Evolutionary conservation across 2,888 invertebrate species (phyloP), one percentile per base, ranked within the genome.

Genomic region (Agrotis clavis): DNA sequence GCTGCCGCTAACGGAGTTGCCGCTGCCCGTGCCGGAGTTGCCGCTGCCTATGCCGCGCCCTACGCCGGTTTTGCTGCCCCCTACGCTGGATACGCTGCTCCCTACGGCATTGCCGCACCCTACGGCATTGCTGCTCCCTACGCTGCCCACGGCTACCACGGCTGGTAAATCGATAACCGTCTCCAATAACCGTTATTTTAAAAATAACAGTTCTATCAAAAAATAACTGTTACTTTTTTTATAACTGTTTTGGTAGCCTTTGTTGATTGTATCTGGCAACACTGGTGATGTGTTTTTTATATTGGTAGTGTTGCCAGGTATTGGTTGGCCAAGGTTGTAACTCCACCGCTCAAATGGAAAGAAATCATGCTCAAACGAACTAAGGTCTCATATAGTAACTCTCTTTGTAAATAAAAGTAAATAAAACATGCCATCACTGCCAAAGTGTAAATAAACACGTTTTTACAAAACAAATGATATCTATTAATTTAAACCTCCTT

Each of bases 401-500:
- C 96, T 96, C 96, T 95, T 95, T 96, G 94, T 95, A 94, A 92
- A 94, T 94, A 94, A 90, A 86, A 78, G 84, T 73, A 75, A 74
- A 74, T 85, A 77, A 74, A 88, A 92, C 90, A 94, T 92, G 93
- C 94, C 94, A 95, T 94, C 95, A 96, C 95, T 95, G 95, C 96
- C 96, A 96, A 96, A 96, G 96, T 96, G 96, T 96, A 94, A 96
- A 95, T 95, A 95, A 96, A 96, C 91, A 94, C 92, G 87, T 89
- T 92, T 91, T 88, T 85, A 86, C 87, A 85, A 86, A 85, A 90
- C 86, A 92, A 60, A 60, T 25, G 1, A 2, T 1, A 4, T 9
- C 7, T 30, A 11, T 80, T 79, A 0, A 70, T 74, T 82, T 16
- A 0, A 16, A 57, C 7, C 18, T 54, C 60, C 62, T 53, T 30